phyloP scores from a whole-genome alignment of 2,888 invertebrate genomes.

The Baronia brevicornis region DNA sequence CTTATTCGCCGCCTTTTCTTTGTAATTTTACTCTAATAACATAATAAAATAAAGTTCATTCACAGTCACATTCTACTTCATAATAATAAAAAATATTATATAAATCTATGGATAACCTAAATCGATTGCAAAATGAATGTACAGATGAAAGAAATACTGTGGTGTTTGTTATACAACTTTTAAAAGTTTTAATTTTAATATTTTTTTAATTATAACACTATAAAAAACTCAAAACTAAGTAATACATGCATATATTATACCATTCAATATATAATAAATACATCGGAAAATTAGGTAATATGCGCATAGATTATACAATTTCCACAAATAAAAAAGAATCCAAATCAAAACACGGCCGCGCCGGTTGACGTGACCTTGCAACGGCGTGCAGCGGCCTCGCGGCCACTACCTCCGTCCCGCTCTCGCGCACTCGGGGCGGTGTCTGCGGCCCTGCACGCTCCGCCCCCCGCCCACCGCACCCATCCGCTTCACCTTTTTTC shows the following conservation, averaged over 20 bases:
- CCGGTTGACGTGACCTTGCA: slow-evolving; percentile 49
- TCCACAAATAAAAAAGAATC: slow-evolving; percentile 9
- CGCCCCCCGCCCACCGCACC: slow-evolving; percentile 65
- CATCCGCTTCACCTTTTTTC: slow-evolving; percentile 41
- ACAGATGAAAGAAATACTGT: too few relatives aligned
- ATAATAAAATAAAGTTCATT: too few relatives aligned
- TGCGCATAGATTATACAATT: background rate
- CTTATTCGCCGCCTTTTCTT: too few relatives aligned
- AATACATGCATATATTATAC: too few relatives aligned
- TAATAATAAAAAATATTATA: too few relatives aligned
- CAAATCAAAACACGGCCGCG: slow-evolving; percentile 17
- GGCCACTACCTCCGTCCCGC: slow-evolving; percentile 39
- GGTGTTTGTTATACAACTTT: too few relatives aligned
- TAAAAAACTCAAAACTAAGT: background rate
- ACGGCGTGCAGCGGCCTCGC: slow-evolving; percentile 27
- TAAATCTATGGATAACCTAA: too few relatives aligned
- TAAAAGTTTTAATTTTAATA: background rate
- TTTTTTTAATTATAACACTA: background rate
- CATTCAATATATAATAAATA: too few relatives aligned
- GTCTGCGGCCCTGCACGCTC: slow-evolving; percentile 43
- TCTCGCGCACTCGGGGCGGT: slow-evolving; percentile 30
- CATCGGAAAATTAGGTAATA: background rate
- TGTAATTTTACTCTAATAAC: background rate
- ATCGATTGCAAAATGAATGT: too few relatives aligned
- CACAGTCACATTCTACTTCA: too few relatives aligned